Conservation (phyloP, 2,797 vertebrate genomes). For the Channallabes apus region DNA sequence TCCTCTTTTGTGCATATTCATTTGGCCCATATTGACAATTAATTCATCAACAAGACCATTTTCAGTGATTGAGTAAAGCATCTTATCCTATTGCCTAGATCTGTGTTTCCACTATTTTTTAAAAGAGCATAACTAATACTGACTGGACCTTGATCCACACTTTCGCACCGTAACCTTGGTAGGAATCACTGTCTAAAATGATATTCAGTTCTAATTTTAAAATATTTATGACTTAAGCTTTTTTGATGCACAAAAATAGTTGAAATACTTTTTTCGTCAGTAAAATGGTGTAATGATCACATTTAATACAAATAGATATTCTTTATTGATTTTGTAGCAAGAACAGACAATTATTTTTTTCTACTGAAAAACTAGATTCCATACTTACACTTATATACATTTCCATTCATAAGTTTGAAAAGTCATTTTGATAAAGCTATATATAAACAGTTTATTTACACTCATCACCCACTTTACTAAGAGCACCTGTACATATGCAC, state of each 20-base stretch:
- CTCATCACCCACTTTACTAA: background rate
- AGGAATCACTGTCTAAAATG: background rate
- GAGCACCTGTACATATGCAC: background rate
- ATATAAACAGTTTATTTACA: background rate
- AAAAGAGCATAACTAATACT: background rate
- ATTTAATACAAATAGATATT: slow-evolving; percentile 24
- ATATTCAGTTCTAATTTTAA: background rate
- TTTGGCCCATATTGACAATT: background rate
- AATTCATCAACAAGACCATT: background rate
- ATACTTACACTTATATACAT: too few relatives aligned
- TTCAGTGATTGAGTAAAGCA: background rate
- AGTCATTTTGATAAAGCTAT: background rate
- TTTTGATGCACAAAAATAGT: background rate
- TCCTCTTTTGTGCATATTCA: background rate
- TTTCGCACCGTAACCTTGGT: background rate
- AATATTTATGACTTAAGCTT: background rate
- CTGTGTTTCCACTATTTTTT: background rate
- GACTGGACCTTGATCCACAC: background rate
- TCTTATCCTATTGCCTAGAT: background rate
- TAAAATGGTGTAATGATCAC: background rate
- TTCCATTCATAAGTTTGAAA: background rate
- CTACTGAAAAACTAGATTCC: background rate
- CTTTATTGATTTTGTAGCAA: slow-evolving; percentile 5
- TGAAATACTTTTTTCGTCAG: background rate
- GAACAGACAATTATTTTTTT: background rate